A percentile compares a stretch with the other conserved stretches of the same genome.
These are phyloP conservation scores for Bellardia pandia DNA, from an alignment of 2,888 invertebrate genomes.

Conservation along the genomic window DNA sequence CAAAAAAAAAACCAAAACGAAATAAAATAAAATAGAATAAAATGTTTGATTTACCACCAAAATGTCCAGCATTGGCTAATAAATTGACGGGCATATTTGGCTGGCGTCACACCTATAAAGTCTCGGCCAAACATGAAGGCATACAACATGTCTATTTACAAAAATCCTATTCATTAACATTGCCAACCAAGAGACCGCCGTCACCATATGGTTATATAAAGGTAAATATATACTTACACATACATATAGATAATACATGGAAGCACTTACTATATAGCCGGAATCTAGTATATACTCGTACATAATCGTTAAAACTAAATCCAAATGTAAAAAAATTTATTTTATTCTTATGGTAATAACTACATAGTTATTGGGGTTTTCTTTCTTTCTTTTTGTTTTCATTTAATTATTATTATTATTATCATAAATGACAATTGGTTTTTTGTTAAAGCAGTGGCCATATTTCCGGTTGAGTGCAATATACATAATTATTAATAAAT, in stretches of 20 bases:
- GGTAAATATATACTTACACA: slow-evolving; percentile 78
- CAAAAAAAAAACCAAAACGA: slow-evolving; percentile 21
- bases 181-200: slow-evolving; percentile 82
- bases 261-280: neutral
- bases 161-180: slow-evolving; percentile 84
- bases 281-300: too few species aligned
- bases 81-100: slow-evolving; percentile 91
- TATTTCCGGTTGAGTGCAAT: slow-evolving; percentile 57
- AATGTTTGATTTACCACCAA: slow-evolving; percentile 88
- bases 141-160: slow-evolving; percentile 84
- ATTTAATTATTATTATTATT: slow-evolving; percentile 33
- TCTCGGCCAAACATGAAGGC: slow-evolving; percentile 90
- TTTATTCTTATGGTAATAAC: slow-evolving; percentile 14
- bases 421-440: slow-evolving; percentile 41
- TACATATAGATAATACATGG: neutral
- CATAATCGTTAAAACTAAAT: neutral
- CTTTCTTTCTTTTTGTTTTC: neutral
- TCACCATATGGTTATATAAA: slow-evolving; percentile 80
- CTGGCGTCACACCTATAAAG: slow-evolving; percentile 92
- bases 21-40: too few species aligned
- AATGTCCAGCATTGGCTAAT: slow-evolving; percentile 91
- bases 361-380: neutral
- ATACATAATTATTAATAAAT: slow-evolving; percentile 30
- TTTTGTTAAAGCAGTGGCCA: slow-evolving; percentile 51
- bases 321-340: neutral